Conservation (phyloP, 2,797 vertebrate species). For the Protonibea diacanthus region DNA sequence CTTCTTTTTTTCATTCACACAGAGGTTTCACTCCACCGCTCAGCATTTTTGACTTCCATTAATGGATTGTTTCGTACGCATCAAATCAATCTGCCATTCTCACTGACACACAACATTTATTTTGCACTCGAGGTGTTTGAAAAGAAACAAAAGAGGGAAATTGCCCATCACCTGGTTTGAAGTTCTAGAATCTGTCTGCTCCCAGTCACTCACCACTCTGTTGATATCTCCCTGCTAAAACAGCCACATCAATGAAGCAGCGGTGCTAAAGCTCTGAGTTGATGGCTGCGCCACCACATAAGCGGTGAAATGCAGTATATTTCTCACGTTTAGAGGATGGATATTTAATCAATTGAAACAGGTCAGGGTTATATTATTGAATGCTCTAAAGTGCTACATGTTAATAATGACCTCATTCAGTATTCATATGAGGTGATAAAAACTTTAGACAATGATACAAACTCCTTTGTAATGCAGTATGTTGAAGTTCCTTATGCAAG, state of each 20-base stretch:
- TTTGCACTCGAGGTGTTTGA: slow-evolving; percentile 45
- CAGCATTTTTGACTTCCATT: slow-evolving; percentile 55
- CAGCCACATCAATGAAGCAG: slow-evolving; percentile 61
- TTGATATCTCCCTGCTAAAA: slow-evolving; percentile 50
- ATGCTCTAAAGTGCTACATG: too few relatives aligned
- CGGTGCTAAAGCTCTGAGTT: slow-evolving; percentile 35
- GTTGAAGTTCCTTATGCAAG: too few relatives aligned
- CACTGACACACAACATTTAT: slow-evolving; percentile 47
- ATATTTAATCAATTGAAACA: slow-evolving; percentile 70
- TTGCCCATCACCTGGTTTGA: slow-evolving; percentile 48
- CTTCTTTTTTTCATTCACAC: slow-evolving; percentile 25
- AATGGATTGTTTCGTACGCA: slow-evolving; percentile 50
- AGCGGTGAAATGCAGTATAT: slow-evolving; percentile 65
- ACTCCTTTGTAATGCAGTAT: background rate
- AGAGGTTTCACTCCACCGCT: slow-evolving; percentile 40
- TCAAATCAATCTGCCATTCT: slow-evolving; percentile 62
- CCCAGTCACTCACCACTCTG: slow-evolving; percentile 29
- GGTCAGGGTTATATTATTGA: slow-evolving; percentile 58
- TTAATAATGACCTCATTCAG: slow-evolving; percentile 56
- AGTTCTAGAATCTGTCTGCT: slow-evolving; percentile 50
- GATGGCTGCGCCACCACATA: slow-evolving; percentile 56
- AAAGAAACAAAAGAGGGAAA: slow-evolving; percentile 55
- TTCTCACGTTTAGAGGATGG: slow-evolving; percentile 45
- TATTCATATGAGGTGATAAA: slow-evolving; percentile 28
- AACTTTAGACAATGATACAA: slow-evolving; percentile 31